Base-by-base conservation (phyloP, 1,140 invertebrate genomes). In the Achatina immaculata region DNA sequence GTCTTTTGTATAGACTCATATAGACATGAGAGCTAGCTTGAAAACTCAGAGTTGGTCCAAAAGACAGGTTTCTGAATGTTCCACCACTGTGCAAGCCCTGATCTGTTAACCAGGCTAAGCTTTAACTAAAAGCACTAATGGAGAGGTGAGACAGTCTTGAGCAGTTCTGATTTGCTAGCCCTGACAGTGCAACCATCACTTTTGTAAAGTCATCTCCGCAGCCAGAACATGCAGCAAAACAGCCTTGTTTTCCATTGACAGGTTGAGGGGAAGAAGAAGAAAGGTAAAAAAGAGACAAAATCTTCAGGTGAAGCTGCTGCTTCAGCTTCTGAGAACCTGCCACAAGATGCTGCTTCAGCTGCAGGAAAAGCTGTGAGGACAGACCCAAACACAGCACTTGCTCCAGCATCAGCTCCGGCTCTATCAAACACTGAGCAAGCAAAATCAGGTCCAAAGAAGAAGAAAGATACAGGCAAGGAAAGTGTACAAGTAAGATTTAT, bases 251-350 rank as follows among this genome's bases (percentile, higher is more conserved):
- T 43, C 21, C 66, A 2, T 40, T 42, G 75, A 72, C 71, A 81
- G 36, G 31, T 24, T 21, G 80, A 71, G 21, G 74, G n/a, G 7
- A 81, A 82, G 65, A 78, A 82, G 42, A 82, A 55, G 48, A 82
- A 82, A 36, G 75, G 68, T 21, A 82, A 82, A 68, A 78, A 82
- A 45, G 69, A 82, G 3, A 78, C 62, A 40, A 81, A 81, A 45
- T 19, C 75, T 58, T 1, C 24, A 21, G 28, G n/a, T 31, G 74
- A 2, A 34, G 58, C 77, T 40, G 2, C 76, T 24, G 78, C 78
- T n/a, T 19, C 42, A 2, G 74, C 43, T 48, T 34, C 28, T 34
- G 48, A 62, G 19, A 68, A 34, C 36, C 45, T 51, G 24, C 72
- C 72, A 16, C 72, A 81, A 36, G 55, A 45, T 2, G 72, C 36